phyloP scores from a whole-genome alignment of 2,797 vertebrate genomes.

The Heteromormyrus szaboi region DNA sequence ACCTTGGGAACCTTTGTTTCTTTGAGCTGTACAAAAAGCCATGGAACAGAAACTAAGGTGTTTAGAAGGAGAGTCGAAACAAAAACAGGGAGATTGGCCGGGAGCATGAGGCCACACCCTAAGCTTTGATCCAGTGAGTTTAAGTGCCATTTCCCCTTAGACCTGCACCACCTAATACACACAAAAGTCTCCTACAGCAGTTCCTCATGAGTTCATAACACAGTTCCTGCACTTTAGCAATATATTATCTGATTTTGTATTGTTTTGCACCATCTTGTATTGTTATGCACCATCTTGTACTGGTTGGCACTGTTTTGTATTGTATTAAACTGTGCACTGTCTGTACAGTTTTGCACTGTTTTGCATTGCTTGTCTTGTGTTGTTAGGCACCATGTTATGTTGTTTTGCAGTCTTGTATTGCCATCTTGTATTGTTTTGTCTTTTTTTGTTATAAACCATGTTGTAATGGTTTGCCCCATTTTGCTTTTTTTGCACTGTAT shows the following conservation, averaged over 20 bases:
- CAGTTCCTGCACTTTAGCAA: no score
- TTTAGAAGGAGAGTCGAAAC: background rate
- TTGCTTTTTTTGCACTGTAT: no score
- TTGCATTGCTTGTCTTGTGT: no score
- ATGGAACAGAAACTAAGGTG: background rate
- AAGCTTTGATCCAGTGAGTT: background rate
- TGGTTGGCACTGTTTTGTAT: no score
- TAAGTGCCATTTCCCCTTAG: background rate
- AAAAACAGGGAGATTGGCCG: background rate
- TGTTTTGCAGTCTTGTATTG: no score
- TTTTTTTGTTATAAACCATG: no score
- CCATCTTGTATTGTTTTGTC: no score
- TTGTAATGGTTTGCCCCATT: no score
- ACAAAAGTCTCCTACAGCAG: background rate
- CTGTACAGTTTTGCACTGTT: no score
- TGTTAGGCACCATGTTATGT: no score
- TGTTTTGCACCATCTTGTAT: background rate
- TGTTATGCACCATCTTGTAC: no score
- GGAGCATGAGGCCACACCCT: background rate
- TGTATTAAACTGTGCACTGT: no score
- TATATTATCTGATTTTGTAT: background rate
- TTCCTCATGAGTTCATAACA: background rate
- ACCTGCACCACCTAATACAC: background rate
- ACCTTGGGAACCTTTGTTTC: background rate
- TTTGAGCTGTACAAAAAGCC: background rate